Conservation (phyloP, 2,888 invertebrate genomes). For the Nymphalis urticae region DNA sequence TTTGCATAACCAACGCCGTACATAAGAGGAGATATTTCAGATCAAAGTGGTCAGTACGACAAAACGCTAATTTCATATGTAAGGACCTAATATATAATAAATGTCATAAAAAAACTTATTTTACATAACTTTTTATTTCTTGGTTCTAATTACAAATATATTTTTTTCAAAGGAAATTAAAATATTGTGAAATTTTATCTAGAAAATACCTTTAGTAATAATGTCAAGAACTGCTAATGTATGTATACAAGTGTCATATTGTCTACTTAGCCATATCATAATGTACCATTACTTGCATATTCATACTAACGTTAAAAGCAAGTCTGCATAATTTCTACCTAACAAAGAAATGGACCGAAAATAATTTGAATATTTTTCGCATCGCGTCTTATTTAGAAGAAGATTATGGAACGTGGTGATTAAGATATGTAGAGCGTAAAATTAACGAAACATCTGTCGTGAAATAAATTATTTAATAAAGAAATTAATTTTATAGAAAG, state of each 20-base stretch:
- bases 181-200: too few relatives aligned
- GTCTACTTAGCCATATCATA: conserved; percentile 13
- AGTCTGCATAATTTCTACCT: conserved; percentile 53
- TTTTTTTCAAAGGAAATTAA: too few relatives aligned
- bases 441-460: conserved; percentile 18
- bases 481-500: too few relatives aligned
- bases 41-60: too few relatives aligned
- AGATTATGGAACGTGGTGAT: conserved; percentile 25
- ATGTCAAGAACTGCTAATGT: not conserved
- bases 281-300: conserved; percentile 46
- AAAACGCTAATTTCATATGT: too few relatives aligned
- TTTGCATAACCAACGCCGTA: too few relatives aligned
- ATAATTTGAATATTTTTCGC: conserved; percentile 48
- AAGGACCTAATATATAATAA: too few relatives aligned
- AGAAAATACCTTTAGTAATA: not conserved
- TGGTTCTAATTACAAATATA: too few relatives aligned
- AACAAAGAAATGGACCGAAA: conserved; percentile 50
- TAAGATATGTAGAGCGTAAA: conserved; percentile 29
- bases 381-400: conserved; percentile 42
- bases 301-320: conserved; percentile 45
- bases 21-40: too few relatives aligned
- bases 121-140: too few relatives aligned
- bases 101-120: too few relatives aligned
- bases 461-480: too few relatives aligned
- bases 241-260: not conserved